Evolutionary conservation across 2,113 vertebrate species (phyloP).

Genomic region (Urocynchramus pylzowi): DNA sequence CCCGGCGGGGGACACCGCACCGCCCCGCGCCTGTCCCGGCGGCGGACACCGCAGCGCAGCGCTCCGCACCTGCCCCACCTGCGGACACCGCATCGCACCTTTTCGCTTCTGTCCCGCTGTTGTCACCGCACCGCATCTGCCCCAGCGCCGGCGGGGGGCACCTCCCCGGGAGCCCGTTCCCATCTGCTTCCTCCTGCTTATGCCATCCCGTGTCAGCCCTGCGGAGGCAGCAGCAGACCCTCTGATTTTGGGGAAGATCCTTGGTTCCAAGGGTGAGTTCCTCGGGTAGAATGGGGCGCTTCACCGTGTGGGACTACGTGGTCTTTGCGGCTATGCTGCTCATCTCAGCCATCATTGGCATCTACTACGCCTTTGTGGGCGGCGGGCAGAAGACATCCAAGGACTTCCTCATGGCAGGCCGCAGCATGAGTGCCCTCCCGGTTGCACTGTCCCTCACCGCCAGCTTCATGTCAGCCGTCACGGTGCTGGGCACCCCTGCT

Average conservation of each 20-base stretch:
- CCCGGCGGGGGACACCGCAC: too few relatives aligned
- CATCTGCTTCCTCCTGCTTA: not conserved
- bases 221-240: not conserved
- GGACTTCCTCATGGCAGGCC: slow-evolving; percentile 88
- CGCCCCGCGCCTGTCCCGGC: not conserved
- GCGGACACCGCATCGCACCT: not conserved
- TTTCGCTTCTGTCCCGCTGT: not conserved
- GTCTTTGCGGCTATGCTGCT: slow-evolving; percentile 87
- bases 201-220: not conserved
- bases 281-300: slow-evolving; percentile 38
- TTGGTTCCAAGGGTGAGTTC: not conserved
- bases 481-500: slow-evolving; percentile 85
- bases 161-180: not conserved
- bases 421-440: slow-evolving; percentile 81
- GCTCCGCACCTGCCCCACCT: not conserved
- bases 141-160: not conserved
- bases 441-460: slow-evolving; percentile 90
- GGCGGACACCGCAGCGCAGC: not conserved
- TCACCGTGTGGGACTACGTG: slow-evolving; percentile 85
- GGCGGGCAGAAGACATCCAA: slow-evolving; percentile 72
- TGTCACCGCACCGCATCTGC: not conserved
- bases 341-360: slow-evolving; percentile 83
- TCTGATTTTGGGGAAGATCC: not conserved
- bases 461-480: slow-evolving; percentile 97
- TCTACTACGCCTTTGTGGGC: slow-evolving; percentile 84